These are phyloP conservation scores for Eupithecia tripunctaria DNA, from an alignment of 2,888 invertebrate genomes.

Conservation along the genomic window DNA sequence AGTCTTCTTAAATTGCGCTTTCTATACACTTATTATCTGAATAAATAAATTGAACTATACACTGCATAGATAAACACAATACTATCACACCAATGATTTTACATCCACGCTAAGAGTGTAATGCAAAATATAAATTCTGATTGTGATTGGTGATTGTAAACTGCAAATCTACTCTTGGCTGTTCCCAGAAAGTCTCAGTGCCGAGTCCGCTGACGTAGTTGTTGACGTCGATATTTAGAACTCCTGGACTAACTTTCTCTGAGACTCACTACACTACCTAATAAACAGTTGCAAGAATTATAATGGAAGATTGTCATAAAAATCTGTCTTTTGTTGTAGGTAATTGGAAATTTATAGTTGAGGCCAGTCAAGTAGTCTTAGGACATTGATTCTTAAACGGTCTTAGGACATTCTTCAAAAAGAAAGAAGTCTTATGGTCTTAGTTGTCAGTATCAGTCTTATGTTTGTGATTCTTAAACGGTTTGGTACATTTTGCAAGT, in stretches of 20 bases:
- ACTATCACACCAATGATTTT: background rate
- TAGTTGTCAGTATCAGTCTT: too few relatives aligned
- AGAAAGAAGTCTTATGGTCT: too few relatives aligned
- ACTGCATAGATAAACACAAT: background rate
- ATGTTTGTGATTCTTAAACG: background rate
- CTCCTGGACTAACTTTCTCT: background rate
- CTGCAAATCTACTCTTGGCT: background rate
- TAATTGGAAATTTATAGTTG: background rate
- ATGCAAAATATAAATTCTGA: background rate
- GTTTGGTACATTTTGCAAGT: background rate
- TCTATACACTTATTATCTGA: too few relatives aligned
- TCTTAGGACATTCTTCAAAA: background rate
- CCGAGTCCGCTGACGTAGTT: slow-evolving; percentile 9
- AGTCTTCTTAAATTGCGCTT: background rate
- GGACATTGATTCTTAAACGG: too few relatives aligned
- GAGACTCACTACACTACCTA: background rate
- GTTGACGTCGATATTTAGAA: background rate
- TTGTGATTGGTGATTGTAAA: background rate
- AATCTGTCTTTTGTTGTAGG: background rate
- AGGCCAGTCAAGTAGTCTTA: background rate
- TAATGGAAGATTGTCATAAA: background rate
- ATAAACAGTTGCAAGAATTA: background rate
- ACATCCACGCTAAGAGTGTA: background rate
- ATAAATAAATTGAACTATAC: background rate
- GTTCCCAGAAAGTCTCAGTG: background rate